These are phyloP conservation scores for Rhamnusium bicolor DNA, from an alignment of 2,888 invertebrate species.

Conservation along the genomic window DNA sequence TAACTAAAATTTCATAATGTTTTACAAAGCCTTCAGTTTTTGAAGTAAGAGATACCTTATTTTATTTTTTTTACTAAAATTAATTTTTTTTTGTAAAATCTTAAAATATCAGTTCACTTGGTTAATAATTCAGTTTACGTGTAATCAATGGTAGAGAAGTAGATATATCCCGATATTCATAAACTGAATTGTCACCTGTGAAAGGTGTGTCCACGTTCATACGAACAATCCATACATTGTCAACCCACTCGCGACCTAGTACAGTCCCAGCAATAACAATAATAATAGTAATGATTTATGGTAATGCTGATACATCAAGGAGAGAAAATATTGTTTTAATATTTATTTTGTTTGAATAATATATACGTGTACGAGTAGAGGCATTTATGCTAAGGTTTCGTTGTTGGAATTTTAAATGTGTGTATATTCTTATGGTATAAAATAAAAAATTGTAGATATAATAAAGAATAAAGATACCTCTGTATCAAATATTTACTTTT, in stretches of 20 bases:
- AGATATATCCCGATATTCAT: slow-evolving; percentile 52
- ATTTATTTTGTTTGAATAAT: slow-evolving; percentile 50
- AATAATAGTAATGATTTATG: slow-evolving; percentile 55
- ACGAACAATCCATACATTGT: slow-evolving; percentile 58
- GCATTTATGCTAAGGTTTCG: slow-evolving; percentile 40
- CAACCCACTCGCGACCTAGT: slow-evolving; percentile 57
- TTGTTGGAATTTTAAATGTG: slow-evolving; percentile 9
- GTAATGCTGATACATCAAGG: slow-evolving; percentile 53
- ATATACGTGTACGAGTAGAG: slow-evolving; percentile 38
- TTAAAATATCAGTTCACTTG: neutral
- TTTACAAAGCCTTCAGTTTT: too few species aligned
- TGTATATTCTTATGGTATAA: too few species aligned
- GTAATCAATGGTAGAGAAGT: slow-evolving; percentile 37
- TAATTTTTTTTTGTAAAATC: neutral
- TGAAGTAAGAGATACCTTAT: too few species aligned
- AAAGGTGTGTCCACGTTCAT: slow-evolving; percentile 59
- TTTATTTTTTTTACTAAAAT: too few species aligned
- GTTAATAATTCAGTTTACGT: slow-evolving; percentile 21
- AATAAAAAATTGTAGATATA: too few species aligned
- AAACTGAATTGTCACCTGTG: slow-evolving; percentile 61
- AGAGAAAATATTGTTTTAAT: slow-evolving; percentile 47
- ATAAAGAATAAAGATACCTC: too few species aligned
- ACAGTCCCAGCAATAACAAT: slow-evolving; percentile 50
- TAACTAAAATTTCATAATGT: too few species aligned
- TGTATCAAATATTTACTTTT: too few species aligned